Conservation (phyloP, 2,113 vertebrate genomes). For the Entelurus aequoreus region DNA sequence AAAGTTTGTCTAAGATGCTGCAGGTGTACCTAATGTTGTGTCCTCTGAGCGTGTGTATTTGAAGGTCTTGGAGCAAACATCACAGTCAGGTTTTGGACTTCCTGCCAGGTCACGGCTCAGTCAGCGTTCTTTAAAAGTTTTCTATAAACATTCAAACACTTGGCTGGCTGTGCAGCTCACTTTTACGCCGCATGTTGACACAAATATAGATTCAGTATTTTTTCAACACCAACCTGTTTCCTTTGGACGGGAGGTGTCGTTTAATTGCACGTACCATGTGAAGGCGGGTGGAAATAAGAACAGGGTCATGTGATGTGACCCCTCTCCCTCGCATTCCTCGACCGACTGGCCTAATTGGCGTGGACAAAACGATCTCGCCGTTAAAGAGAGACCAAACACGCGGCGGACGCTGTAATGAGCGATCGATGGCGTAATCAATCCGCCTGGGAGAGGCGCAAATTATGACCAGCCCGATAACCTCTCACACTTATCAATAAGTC, state of each 20-base stretch:
- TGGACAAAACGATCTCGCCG: constrained; percentile 3
- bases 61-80: neutral
- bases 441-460: constrained; percentile 27
- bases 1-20: neutral
- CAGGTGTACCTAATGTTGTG: neutral
- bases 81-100: neutral
- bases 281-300: constrained; percentile 12
- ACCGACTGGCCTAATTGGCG: neutral
- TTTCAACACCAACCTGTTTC: constrained; percentile 50
- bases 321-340: neutral
- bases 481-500: constrained; percentile 24
- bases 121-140: constrained; percentile 29
- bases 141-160: constrained; percentile 7
- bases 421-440: constrained; percentile 48
- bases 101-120: constrained; percentile 23
- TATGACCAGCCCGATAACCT: constrained; percentile 33
- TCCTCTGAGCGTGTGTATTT: neutral
- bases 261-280: constrained; percentile 38
- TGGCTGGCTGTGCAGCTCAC: constrained; percentile 7
- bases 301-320: neutral
- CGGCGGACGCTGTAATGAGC: constrained; percentile 16
- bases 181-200: constrained; percentile 35
- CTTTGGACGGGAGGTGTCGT: constrained; percentile 46
- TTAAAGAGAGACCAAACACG: constrained; percentile 24
- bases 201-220: constrained; percentile 16